These are phyloP conservation scores for Drosophila simulans DNA, from an alignment of 1,140 invertebrate genomes.

Conservation along the genomic window DNA sequence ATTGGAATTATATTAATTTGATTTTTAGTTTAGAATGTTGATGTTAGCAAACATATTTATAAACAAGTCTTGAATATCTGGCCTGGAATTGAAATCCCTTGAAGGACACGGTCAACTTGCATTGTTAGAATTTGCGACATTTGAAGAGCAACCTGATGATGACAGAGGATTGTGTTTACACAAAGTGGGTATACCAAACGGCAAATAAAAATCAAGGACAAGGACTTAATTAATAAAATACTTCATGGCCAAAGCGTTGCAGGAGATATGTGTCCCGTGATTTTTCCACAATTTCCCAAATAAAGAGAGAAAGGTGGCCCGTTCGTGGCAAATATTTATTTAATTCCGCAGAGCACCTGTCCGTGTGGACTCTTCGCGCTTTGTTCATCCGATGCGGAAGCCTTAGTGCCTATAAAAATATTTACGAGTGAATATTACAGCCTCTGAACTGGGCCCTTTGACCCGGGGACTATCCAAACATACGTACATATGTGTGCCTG, in stretches of 20 bases:
- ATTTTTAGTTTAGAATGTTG: too few relatives aligned
- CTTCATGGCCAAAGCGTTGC: background rate
- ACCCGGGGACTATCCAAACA: constrained; percentile 59
- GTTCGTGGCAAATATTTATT: constrained; percentile 28
- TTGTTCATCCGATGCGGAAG: constrained; percentile 34
- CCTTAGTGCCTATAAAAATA: constrained; percentile 77
- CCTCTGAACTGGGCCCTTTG: constrained; percentile 35
- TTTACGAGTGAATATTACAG: constrained; percentile 79
- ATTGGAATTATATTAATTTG: background rate
- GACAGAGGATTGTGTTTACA: too few relatives aligned
- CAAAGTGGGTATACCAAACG: too few relatives aligned
- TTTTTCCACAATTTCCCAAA: background rate
- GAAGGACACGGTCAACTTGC: too few relatives aligned
- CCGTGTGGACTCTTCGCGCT: constrained; percentile 30
- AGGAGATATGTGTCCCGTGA: background rate
- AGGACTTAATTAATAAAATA: background rate
- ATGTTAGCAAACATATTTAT: too few relatives aligned
- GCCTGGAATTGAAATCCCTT: too few relatives aligned
- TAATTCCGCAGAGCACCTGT: constrained; percentile 15
- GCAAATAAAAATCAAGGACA: too few relatives aligned
- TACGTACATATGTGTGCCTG: constrained; percentile 45
- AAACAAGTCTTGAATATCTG: too few relatives aligned
- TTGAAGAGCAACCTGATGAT: too few relatives aligned
- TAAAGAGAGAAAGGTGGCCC: background rate
- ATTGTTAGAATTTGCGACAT: too few relatives aligned